Base-by-base conservation (phyloP, 1,140 invertebrate genomes). In the Drosophila trapezifrons region DNA sequence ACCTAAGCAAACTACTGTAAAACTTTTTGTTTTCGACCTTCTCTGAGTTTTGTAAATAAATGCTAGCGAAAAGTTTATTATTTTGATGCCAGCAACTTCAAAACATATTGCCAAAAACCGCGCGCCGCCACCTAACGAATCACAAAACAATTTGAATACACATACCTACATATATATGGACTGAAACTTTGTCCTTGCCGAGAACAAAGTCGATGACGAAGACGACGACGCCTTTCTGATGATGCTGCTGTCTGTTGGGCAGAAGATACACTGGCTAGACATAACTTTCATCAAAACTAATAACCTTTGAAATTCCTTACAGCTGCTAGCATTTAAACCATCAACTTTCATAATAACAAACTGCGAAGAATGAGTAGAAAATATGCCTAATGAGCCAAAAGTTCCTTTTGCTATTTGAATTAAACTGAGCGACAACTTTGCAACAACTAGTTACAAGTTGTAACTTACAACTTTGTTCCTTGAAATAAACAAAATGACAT, bases 91-190 rank as follows among this genome's bases (percentile, higher is more conserved):
- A 49, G 25, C 13, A 35, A 18, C 49, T 63, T n/a, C n/a, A 7
- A 29, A 57, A 58, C 67, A 71, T 71, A 71, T 69, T 47, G 67
- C 32, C 49, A 7, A 47, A 47, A 40, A 56, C 43, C 13, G 35
- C 67, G 40, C 25, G 9, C 42, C 25, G 18, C 18, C 65, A 46
- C 42, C 35, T 58, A 5, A 17, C 17, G 49, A 67, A 71, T 57
- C 42, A 70, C 52, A 72, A 72, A 72, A 72, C 69, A 72, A 71
- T 72, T 72, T 72, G 52, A 69, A 72, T 71, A 67, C 15, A 65
- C 25, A 42, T 42, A 65, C 25, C 29, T 42, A 32, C 17, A 32
- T 65, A 52, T 35, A 38, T 57, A 35, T 12, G 32, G 17, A 29
- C 6, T 45, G 3, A 72, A 72, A 72, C 66, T 72, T 72, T 35